Evolutionary conservation across 2,797 vertebrate species (phyloP).

Genomic region (Cheirogaleus major): DNA sequence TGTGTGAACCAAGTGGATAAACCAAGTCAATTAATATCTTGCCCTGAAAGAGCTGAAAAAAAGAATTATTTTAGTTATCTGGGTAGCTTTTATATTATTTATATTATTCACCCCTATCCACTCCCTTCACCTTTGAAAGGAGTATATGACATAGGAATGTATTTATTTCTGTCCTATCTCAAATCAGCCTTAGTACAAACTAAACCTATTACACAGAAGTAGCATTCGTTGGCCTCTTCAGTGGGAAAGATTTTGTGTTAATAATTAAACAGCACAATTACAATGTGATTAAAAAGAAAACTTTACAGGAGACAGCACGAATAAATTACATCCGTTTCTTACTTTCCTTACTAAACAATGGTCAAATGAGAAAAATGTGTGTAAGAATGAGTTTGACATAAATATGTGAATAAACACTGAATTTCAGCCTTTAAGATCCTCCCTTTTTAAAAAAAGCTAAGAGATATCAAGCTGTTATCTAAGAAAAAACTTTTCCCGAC

Average conservation of each 20-base stretch:
- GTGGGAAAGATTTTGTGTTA: background rate
- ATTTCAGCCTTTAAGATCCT: background rate
- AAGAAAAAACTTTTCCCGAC: background rate
- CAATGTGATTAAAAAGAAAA: constrained; percentile 25
- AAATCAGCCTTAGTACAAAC: background rate
- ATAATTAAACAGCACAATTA: constrained; percentile 8
- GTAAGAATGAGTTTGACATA: background rate
- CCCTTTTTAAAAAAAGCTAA: background rate
- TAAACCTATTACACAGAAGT: background rate
- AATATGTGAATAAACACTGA: background rate
- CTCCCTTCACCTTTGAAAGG: background rate
- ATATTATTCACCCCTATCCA: background rate
- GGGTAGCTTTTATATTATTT: background rate
- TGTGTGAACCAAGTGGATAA: background rate
- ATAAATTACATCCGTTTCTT: background rate
- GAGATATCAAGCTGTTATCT: too few relatives aligned
- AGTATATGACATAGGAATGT: background rate
- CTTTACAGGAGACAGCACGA: background rate
- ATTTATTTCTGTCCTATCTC: background rate
- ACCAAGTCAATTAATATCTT: background rate
- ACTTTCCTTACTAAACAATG: constrained; percentile 17
- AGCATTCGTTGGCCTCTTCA: background rate
- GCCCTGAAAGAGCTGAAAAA: background rate
- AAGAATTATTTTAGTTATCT: background rate
- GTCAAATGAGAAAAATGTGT: background rate